Percentiles rank a stretch among this genome's conserved stretches.
phyloP scores from a whole-genome alignment of 1,140 invertebrate species.

The Antheraea pernyi region DNA sequence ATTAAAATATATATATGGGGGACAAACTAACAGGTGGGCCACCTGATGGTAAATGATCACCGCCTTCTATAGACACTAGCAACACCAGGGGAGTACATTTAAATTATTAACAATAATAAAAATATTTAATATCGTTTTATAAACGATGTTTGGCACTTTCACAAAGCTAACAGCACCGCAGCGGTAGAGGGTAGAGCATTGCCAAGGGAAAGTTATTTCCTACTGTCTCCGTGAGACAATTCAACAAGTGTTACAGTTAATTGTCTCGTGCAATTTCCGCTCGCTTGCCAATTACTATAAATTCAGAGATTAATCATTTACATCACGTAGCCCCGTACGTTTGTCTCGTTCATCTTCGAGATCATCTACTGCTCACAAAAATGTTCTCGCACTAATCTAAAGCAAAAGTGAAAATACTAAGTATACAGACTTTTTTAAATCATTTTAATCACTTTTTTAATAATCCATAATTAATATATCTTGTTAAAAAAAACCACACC shows the following conservation, averaged over 20 bases:
- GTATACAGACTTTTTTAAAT: too few species aligned
- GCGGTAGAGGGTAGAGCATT: constrained; percentile 33
- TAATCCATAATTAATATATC: too few species aligned
- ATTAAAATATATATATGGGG: too few species aligned
- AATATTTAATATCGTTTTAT: constrained; percentile 3
- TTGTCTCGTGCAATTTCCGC: constrained; percentile 40
- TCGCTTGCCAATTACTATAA: constrained; percentile 54
- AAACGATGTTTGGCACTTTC: constrained; percentile 42
- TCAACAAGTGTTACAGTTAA: constrained; percentile 51
- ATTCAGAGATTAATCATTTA: constrained; percentile 45
- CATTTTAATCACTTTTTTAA: too few species aligned
- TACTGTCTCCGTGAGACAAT: constrained; percentile 41
- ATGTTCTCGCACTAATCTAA: neutral
- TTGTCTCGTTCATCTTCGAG: neutral
- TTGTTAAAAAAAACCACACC: too few species aligned
- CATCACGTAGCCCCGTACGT: neutral
- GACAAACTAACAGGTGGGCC: too few species aligned
- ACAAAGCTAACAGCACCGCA: constrained; percentile 25
- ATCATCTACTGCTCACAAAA: neutral
- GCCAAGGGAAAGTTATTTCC: constrained; percentile 62
- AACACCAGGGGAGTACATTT: too few species aligned
- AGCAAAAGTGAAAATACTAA: too few species aligned
- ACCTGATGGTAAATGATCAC: too few species aligned
- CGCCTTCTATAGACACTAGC: too few species aligned
- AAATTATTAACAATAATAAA: neutral